Evolutionary conservation across 2,113 vertebrate genomes (phyloP).

Genomic region (Brachypteracias leptosomus): DNA sequence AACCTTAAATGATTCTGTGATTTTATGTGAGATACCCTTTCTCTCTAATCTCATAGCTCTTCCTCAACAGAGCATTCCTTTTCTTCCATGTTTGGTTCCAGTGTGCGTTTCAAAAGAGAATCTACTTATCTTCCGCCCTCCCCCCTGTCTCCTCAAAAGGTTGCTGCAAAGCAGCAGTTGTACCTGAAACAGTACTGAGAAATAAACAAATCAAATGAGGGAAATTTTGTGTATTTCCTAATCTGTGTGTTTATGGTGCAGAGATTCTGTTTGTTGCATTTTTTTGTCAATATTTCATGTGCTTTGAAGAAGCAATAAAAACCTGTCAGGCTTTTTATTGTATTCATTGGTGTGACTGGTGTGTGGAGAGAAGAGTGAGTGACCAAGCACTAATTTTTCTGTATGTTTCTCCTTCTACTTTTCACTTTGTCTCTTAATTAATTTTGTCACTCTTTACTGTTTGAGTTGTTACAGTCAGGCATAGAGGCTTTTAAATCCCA

Average conservation of each 20-base stretch:
- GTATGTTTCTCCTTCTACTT: background rate
- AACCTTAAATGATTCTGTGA: too few species aligned
- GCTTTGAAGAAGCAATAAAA: background rate
- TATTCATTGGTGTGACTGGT: background rate
- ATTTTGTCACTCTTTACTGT: background rate
- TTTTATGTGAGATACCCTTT: too few species aligned
- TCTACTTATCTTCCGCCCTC: background rate
- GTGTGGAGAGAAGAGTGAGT: background rate
- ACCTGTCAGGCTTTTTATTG: background rate
- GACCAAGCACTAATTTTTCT: background rate
- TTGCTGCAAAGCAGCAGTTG: background rate
- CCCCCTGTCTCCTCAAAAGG: too few species aligned
- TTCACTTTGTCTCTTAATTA: background rate
- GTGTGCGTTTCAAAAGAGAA: background rate
- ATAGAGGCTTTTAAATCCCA: background rate
- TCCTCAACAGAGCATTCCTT: too few species aligned
- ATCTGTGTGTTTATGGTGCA: background rate
- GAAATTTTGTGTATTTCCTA: background rate
- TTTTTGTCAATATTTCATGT: background rate
- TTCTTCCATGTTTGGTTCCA: background rate
- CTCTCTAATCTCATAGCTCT: too few species aligned
- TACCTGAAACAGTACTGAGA: background rate
- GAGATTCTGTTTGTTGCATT: background rate
- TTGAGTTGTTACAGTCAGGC: background rate
- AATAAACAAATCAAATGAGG: background rate